Evolutionary conservation across 2,113 vertebrate species (phyloP), one percentile per base, ranked within the genome.

Genomic region (Cebidichthys violaceus): DNA sequence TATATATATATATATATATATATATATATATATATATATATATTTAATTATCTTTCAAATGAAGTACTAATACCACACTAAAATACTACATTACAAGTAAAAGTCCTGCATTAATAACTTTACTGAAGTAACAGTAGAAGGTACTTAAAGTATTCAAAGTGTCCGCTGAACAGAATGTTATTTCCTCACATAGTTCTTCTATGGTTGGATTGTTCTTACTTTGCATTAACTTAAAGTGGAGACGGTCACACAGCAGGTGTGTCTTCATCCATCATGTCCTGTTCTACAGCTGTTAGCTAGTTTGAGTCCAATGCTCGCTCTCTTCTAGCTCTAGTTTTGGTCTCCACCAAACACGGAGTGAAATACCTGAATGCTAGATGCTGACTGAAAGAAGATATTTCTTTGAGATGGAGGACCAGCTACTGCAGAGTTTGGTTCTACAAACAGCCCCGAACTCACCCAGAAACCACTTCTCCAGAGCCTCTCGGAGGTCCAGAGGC

Each of bases 391-490:
- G 11, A 57, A 31, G 4, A 14, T 24, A 1, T 60, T 4, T 33
- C 20, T 8, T 17, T 9, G 15, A 39, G 33, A 39, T 62, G 24
- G 31, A 9, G 27, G 6, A 60, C 27, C 57, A 61, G 29, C 29
- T 57, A 6, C 50, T 52, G 50, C 20, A 52, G 54, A 39, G 20
- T 62, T 20, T 35, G 31, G 60, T 62, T 35, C 4, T 59, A 27
- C 55, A 15, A 27, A 59, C 11, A 6, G 59, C 4, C 18, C 7
- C 17, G 29, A 9, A 27, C 83, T 88, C 52, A 94, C 92, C 89
- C 77, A 93, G 50, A 62, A 95, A 96, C 95, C 95, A 96, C 18
- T 81, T 79, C 79, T 91, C 78, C 73, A 94, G 15, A 9, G 90
- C 92, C 14, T 9, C 43, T 1, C 41, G 45, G 14, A 92, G 69